These are phyloP conservation scores for Rhizomys pruinosus DNA, from an alignment of 2,113 vertebrate species.

Conservation along the genomic window DNA sequence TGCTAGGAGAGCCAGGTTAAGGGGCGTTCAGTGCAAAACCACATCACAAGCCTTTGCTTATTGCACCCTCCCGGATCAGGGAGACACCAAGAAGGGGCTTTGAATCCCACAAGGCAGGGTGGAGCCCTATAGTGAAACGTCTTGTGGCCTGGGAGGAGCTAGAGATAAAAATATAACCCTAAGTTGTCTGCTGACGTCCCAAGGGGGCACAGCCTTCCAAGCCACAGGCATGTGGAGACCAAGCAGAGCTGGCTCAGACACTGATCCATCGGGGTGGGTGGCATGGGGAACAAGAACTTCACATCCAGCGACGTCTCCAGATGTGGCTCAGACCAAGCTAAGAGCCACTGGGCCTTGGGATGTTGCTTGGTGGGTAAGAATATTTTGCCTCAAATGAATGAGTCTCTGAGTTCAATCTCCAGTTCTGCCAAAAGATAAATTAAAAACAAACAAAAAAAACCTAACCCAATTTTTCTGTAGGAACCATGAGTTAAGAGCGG, in stretches of 20 bases:
- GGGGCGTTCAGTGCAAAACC: neutral
- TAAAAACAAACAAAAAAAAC: neutral
- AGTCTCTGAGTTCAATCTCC: too few relatives aligned
- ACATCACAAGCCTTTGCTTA: neutral
- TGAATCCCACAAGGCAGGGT: neutral
- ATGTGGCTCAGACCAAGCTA: neutral
- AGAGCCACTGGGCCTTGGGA: neutral
- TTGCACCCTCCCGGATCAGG: neutral
- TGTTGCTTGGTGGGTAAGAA: neutral
- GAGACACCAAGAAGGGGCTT: neutral
- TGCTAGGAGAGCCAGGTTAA: rapidly evolving
- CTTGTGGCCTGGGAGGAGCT: neutral
- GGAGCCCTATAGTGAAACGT: neutral
- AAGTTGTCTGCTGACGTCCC: neutral
- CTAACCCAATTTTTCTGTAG: neutral
- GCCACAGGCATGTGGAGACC: neutral
- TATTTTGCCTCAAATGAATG: too few relatives aligned
- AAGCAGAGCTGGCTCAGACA: neutral
- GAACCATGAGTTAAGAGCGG: neutral
- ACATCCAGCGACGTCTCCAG: neutral
- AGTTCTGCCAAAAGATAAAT: neutral
- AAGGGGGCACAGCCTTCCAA: neutral
- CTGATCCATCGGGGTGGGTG: rapidly evolving
- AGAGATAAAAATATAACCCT: constrained; percentile 55
- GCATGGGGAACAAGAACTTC: neutral